These are phyloP conservation scores for Myotis brandtii DNA, from an alignment of 2,113 vertebrate species.

Conservation along the genomic window DNA sequence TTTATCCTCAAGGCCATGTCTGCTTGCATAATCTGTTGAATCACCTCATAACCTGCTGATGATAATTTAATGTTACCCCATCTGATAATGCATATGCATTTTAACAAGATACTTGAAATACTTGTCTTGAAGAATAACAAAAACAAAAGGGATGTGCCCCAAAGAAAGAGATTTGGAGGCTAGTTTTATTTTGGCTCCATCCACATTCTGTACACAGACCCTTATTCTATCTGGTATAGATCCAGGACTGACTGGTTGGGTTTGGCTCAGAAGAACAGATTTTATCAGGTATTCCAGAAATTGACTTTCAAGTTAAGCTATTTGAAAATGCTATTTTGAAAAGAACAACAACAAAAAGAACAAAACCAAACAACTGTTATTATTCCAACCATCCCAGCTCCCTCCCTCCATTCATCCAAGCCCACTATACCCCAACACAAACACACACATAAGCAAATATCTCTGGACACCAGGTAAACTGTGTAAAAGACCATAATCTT, in stretches of 20 bases:
- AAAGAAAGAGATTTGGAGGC: background rate
- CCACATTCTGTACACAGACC: background rate
- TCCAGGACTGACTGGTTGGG: background rate
- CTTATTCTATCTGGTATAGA: background rate
- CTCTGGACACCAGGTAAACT: constrained; percentile 36
- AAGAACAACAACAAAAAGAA: background rate
- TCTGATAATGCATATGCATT: background rate
- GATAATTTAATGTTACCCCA: constrained; percentile 39
- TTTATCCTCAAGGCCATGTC: background rate
- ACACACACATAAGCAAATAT: constrained; percentile 37
- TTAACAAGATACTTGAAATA: constrained; percentile 32
- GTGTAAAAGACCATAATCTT: constrained; percentile 46
- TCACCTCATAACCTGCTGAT: background rate
- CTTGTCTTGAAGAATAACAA: background rate
- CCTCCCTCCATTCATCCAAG: background rate
- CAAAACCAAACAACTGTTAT: constrained; percentile 43
- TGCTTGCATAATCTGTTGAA: constrained; percentile 25
- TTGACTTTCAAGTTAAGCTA: constrained; percentile 15
- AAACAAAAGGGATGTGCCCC: background rate
- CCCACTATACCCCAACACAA: background rate
- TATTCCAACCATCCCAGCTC: background rate
- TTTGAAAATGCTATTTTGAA: constrained; percentile 38
- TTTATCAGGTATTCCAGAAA: constrained; percentile 52
- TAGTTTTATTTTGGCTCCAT: constrained; percentile 14
- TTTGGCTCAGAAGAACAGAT: background rate